A percentile compares a stretch with the other conserved stretches of the same genome.
Evolutionary conservation across 2,888 invertebrate species (phyloP).

Genomic region (Boloria euphrosyne): DNA sequence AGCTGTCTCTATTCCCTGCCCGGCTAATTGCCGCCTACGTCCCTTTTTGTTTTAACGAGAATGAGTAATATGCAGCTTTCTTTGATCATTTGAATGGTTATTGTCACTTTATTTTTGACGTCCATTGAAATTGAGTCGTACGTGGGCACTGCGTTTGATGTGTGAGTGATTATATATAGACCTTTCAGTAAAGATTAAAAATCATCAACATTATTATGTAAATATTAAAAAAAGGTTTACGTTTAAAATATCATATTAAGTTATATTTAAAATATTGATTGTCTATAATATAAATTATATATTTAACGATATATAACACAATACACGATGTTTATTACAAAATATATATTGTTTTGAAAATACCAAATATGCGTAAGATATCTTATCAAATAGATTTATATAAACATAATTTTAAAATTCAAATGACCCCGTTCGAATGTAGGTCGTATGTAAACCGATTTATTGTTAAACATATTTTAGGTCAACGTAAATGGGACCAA

Average conservation of each 20-base stretch:
- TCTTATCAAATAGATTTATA: constrained; percentile 29
- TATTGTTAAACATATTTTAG: constrained; percentile 36
- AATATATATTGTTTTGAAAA: no score
- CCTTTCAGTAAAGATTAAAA: no score
- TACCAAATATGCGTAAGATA: constrained; percentile 11
- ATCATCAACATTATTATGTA: no score
- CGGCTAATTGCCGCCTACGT: constrained; percentile 43
- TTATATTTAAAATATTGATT: no score
- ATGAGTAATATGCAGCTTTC: constrained; percentile 44
- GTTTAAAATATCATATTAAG: no score
- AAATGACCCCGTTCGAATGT: constrained; percentile 36
- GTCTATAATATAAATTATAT: no score
- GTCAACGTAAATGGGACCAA: constrained; percentile 34
- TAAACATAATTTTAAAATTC: constrained; percentile 23
- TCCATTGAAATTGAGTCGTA: constrained; percentile 12
- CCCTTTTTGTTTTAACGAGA: constrained; percentile 38
- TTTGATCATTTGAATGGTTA: constrained; percentile 37
- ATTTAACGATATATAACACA: no score
- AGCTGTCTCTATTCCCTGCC: constrained; percentile 35
- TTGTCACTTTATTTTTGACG: constrained; percentile 26
- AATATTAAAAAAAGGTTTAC: no score
- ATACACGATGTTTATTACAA: no score
- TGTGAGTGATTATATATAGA: not conserved
- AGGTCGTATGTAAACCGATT: constrained; percentile 36
- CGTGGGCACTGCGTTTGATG: not conserved